Evolutionary conservation across 2,888 invertebrate genomes (phyloP).

Genomic region (Bombyx huttoni): DNA sequence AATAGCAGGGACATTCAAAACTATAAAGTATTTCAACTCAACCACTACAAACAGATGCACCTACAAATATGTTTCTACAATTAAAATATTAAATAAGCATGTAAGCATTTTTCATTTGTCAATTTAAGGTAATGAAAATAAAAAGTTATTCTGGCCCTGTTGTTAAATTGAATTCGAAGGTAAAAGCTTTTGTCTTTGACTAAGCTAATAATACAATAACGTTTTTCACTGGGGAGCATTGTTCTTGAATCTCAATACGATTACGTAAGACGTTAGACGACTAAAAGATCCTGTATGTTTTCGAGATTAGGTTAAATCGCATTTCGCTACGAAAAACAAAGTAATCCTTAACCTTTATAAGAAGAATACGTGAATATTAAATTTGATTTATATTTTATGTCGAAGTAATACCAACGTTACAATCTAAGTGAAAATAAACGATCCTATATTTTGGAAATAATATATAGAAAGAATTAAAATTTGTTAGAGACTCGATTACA

Average conservation of each 20-base stretch:
- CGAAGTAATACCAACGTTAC: neutral
- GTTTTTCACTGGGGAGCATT: neutral
- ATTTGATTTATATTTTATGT: neutral
- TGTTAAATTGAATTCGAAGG: too few species aligned
- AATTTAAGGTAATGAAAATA: too few species aligned
- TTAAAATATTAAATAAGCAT: too few species aligned
- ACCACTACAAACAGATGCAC: too few species aligned
- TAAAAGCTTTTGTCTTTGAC: neutral
- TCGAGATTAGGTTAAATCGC: neutral
- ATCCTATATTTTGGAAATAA: too few species aligned
- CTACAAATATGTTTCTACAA: too few species aligned
- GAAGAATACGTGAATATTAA: neutral
- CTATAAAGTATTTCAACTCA: too few species aligned
- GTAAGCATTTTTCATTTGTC: too few species aligned
- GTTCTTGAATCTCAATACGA: neutral
- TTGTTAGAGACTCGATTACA: too few species aligned
- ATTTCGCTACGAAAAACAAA: neutral
- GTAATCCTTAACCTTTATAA: neutral
- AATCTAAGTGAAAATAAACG: neutral
- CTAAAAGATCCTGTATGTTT: neutral
- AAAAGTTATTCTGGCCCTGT: too few species aligned
- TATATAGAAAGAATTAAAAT: too few species aligned
- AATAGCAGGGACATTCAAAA: too few species aligned
- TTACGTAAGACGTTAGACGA: neutral
- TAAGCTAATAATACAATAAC: neutral